A percentile compares a stretch with the other conserved stretches of the same genome.
phyloP scores from a whole-genome alignment of 1,140 invertebrate genomes.

The Drosophila simulans region DNA sequence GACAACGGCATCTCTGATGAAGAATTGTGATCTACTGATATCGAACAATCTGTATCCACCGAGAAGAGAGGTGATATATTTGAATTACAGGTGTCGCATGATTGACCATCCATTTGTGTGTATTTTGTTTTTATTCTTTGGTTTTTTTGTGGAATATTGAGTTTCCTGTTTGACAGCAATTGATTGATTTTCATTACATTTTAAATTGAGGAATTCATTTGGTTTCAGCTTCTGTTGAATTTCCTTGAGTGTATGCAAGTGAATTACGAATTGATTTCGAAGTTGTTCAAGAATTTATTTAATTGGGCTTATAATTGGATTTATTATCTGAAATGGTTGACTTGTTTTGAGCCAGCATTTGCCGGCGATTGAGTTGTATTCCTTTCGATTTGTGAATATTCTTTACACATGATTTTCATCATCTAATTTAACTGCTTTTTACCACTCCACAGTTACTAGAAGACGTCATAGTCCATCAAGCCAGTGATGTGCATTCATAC shows the following conservation, averaged over 20 bases:
- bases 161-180: background rate
- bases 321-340: background rate
- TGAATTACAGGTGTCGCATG: too few relatives aligned
- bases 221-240: background rate
- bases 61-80: slow-evolving; percentile 76
- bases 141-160: background rate
- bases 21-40: slow-evolving; percentile 84
- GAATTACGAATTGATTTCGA: background rate
- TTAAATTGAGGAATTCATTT: background rate
- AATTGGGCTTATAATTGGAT: background rate
- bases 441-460: slow-evolving; percentile 73
- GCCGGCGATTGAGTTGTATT: background rate
- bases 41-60: slow-evolving; percentile 84
- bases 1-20: slow-evolving; percentile 56
- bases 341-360: background rate
- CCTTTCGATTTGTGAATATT: background rate
- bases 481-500: slow-evolving; percentile 55
- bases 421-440: too few relatives aligned
- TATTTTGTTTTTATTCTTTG: background rate
- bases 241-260: background rate
- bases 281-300: background rate
- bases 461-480: slow-evolving; percentile 74
- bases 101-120: background rate
- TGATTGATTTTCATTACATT: background rate
- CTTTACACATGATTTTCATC: background rate